These are phyloP conservation scores for Pantherophis alleghaniensis DNA, from an alignment of 2,797 vertebrate genomes.

Conservation along the genomic window DNA sequence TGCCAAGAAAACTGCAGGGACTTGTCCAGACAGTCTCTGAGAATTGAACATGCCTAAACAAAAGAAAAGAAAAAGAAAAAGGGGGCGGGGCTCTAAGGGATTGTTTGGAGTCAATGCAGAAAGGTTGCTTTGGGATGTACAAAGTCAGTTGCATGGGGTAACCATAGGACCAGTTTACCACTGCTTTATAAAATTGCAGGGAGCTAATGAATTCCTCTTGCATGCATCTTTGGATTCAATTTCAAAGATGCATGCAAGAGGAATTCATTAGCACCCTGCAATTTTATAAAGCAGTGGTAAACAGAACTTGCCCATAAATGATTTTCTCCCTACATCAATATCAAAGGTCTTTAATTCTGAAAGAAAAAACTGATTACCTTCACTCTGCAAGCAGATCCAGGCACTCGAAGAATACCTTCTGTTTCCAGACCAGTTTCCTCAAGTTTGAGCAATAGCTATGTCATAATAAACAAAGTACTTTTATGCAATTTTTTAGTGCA, in stretches of 20 bases:
- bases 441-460: conserved; percentile 86
- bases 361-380: conserved; percentile 76
- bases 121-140: background rate
- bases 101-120: background rate
- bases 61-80: background rate
- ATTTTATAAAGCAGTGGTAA: background rate
- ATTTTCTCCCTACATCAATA: background rate
- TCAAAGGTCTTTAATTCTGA: conserved; percentile 15
- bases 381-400: conserved; percentile 90
- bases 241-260: background rate
- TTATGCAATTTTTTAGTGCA: background rate
- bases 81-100: background rate
- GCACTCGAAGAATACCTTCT: conserved; percentile 92
- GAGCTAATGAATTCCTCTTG: background rate
- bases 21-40: background rate
- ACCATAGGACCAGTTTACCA: background rate
- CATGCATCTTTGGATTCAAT: background rate
- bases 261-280: background rate
- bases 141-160: background rate
- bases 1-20: background rate
- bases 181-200: background rate
- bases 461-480: conserved; percentile 35
- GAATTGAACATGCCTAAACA: background rate
- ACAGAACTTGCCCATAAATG: background rate
- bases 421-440: conserved; percentile 91